These are phyloP conservation scores for Dromas ardeola DNA, from an alignment of 2,113 vertebrate species.

Conservation along the genomic window DNA sequence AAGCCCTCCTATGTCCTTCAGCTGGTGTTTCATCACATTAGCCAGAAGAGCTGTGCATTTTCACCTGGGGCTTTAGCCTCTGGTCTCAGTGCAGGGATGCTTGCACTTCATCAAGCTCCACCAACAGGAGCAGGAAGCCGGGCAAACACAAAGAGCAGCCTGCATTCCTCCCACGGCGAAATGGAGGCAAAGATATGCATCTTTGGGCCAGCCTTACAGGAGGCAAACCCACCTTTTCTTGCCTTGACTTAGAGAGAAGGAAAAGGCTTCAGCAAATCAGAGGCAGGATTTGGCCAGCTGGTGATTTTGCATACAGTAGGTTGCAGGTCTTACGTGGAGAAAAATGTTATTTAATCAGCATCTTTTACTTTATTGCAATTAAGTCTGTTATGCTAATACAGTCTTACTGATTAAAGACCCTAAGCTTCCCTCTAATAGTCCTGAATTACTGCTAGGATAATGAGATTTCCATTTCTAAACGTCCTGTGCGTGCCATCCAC, in stretches of 20 bases:
- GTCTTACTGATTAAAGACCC: slow-evolving; percentile 11
- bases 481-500: background rate
- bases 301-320: background rate
- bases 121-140: accelerated
- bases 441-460: background rate
- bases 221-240: background rate
- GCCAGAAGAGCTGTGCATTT: background rate
- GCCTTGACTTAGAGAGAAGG: background rate
- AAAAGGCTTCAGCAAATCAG: background rate
- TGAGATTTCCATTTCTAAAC: background rate
- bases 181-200: accelerated
- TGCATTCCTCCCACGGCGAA: background rate
- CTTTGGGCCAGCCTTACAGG: background rate
- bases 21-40: background rate
- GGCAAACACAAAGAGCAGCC: background rate
- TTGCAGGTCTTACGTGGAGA: background rate
- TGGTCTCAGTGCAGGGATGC: too few species aligned
- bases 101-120: background rate
- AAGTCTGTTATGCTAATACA: slow-evolving; percentile 2
- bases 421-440: background rate
- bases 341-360: background rate
- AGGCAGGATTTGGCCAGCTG: background rate
- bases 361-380: slow-evolving; percentile 10
- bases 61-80: background rate
- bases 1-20: background rate